A percentile compares a stretch with the other conserved stretches of the same genome.
Conservation (phyloP, 2,797 vertebrate genomes). For the Myotis myotis region DNA sequence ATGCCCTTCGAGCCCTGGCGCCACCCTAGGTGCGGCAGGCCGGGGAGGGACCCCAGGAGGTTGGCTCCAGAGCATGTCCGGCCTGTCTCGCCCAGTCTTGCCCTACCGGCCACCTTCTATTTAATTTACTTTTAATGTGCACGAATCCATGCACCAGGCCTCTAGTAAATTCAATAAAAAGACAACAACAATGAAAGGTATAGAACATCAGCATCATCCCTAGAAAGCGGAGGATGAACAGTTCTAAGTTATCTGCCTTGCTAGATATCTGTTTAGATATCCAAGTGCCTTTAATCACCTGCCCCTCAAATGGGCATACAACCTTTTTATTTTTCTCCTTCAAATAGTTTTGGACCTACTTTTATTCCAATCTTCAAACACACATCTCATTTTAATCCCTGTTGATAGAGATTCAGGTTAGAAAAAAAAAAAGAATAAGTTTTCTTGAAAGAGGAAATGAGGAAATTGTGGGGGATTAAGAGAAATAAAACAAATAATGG, state of each 20-base stretch:
- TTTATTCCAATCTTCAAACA: neutral
- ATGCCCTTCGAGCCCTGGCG: too few species aligned
- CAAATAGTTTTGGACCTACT: neutral
- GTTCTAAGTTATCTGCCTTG: neutral
- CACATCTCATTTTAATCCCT: neutral
- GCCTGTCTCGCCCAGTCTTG: too few species aligned
- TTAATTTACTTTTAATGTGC: too few species aligned
- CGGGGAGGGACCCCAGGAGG: too few species aligned
- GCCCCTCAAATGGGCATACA: neutral
- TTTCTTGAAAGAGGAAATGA: conserved; percentile 7
- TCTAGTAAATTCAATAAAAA: neutral
- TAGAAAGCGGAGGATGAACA: neutral
- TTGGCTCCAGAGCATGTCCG: too few species aligned
- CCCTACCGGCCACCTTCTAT: too few species aligned
- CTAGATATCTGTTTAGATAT: neutral
- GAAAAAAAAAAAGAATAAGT: neutral
- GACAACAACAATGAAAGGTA: neutral
- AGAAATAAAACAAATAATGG: neutral
- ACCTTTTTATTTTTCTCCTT: neutral
- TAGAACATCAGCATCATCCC: neutral
- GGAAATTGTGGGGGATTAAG: neutral
- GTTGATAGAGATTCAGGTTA: neutral
- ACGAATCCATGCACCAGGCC: too few species aligned
- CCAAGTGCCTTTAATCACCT: neutral
- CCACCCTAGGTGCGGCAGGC: too few species aligned